phyloP scores from a whole-genome alignment of 2,797 vertebrate genomes.

The Alosa sapidissima region DNA sequence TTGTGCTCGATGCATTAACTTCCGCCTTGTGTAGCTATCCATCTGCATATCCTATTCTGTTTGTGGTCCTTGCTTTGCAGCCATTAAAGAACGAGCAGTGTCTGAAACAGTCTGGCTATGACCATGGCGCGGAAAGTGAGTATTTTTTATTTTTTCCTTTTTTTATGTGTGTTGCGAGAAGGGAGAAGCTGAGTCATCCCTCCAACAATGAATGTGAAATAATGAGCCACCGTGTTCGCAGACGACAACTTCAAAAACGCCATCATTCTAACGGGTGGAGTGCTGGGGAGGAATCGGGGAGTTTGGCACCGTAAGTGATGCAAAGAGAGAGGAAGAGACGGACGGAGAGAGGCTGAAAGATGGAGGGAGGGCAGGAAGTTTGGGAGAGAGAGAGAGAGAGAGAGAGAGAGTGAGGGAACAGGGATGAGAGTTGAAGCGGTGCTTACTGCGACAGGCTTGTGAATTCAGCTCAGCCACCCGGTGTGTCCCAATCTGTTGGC shows the following conservation, averaged over 20 bases:
- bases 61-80: not conserved
- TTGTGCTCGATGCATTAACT: conserved; percentile 11
- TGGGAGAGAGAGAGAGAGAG: not conserved
- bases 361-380: conserved; percentile 31
- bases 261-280: not conserved
- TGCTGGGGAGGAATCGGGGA: not conserved
- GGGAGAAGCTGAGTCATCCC: not conserved
- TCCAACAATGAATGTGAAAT: not conserved
- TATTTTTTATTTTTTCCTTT: not conserved
- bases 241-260: not conserved
- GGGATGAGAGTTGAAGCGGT: conserved; percentile 39
- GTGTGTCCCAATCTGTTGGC: conserved; percentile 67
- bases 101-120: not conserved
- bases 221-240: not conserved
- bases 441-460: conserved; percentile 43
- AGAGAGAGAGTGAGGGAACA: not conserved
- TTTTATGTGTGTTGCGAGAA: not conserved
- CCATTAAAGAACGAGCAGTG: not conserved
- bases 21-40: conserved; percentile 27
- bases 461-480: conserved; percentile 49
- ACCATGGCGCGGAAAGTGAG: not conserved
- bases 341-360: not conserved
- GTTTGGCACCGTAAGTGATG: not conserved
- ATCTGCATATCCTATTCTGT: not conserved
- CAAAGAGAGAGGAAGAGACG: conserved; percentile 33